Base-by-base conservation (phyloP, 1,140 invertebrate genomes). In the Brachionus plicatilis region DNA sequence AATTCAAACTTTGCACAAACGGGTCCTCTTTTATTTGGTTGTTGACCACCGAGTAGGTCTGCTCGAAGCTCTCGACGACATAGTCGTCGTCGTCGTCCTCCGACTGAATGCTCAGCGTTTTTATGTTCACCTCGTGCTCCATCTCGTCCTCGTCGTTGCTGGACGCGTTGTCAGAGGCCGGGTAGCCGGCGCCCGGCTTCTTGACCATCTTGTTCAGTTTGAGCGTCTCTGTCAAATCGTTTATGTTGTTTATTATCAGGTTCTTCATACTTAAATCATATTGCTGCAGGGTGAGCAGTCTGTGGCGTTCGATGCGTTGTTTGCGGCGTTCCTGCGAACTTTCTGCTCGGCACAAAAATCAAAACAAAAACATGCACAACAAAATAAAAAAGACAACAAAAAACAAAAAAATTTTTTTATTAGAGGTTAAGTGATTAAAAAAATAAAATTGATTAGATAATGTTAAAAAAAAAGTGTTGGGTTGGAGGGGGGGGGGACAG, bases 221-320 rank as follows among this genome's bases (percentile, higher is more conserved):
- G 29, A 82, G 56, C 14, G 53, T 68, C 17, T 82, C 60, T 11
- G 79, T 82, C 29, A 82, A 60, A 82, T 82, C 53, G 53, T 82
- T 60, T 56, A 82, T 82, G 50, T 82, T 82, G 14, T 82, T 82
- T 20, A 82, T 82, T 17, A 82, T 82, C 33, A 82, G 37, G 37
- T 82, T 82, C 65, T 82, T 82, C 79, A 82, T 82, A 14, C n/a
- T 82, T 82, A 60, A 33, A 82, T 82, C 79, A 82, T 82, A 82
- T 60, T 82, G 79, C 12, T 82, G 79, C 27, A 82, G 9, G 8
- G 79, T 82, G 3, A 82, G 56, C 11, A 82, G 53, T 11, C 60
- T 29, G 29, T 82, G 79, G 20, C 79, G 47, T 60, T 82, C 79
- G 20, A 82, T 82, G n/a, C 79, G 47, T 60, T 82, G 79, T 45